Evolutionary conservation across 2,888 invertebrate species (phyloP).

Genomic region (Drosophila multiciliata): DNA sequence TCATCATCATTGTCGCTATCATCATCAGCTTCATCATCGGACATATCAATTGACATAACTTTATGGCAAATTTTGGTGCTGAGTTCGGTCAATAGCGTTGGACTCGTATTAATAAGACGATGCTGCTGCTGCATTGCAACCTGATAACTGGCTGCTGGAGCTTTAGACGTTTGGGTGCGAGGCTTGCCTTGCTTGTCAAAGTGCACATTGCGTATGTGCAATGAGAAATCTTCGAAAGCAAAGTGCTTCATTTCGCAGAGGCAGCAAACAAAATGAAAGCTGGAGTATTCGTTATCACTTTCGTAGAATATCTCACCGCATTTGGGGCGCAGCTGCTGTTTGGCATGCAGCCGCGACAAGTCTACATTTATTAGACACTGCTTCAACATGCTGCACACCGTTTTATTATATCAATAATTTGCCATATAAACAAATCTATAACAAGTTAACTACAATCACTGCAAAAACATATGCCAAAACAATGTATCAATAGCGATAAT

Average conservation of each 20-base stretch:
- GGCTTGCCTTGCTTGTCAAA: conserved; percentile 50
- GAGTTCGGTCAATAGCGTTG: neutral
- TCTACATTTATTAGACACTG: conserved; percentile 65
- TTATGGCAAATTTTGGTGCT: conserved; percentile 2
- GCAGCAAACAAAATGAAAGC: conserved; percentile 62
- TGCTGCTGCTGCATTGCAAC: neutral
- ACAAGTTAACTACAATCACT: conserved; percentile 22
- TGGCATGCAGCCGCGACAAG: conserved; percentile 55
- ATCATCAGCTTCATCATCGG: conserved; percentile 10
- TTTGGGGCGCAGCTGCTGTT: conserved; percentile 59
- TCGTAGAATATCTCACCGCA: conserved; percentile 74
- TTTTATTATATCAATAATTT: conserved; percentile 31
- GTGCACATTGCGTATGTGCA: conserved; percentile 68
- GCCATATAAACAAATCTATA: conserved; percentile 31
- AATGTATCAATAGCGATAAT: conserved; percentile 27
- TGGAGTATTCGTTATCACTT: conserved; percentile 46
- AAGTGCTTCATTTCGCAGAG: conserved; percentile 74
- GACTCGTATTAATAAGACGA: neutral
- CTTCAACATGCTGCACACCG: conserved; percentile 59
- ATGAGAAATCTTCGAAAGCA: conserved; percentile 63
- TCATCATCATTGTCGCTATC: neutral
- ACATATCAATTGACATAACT: conserved; percentile 9
- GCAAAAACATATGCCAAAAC: conserved; percentile 21
- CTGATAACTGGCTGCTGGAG: neutral
- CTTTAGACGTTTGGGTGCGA: conserved; percentile 26